phyloP scores from a whole-genome alignment of 1,140 invertebrate genomes.

The Pseudomyrmex sp. region DNA sequence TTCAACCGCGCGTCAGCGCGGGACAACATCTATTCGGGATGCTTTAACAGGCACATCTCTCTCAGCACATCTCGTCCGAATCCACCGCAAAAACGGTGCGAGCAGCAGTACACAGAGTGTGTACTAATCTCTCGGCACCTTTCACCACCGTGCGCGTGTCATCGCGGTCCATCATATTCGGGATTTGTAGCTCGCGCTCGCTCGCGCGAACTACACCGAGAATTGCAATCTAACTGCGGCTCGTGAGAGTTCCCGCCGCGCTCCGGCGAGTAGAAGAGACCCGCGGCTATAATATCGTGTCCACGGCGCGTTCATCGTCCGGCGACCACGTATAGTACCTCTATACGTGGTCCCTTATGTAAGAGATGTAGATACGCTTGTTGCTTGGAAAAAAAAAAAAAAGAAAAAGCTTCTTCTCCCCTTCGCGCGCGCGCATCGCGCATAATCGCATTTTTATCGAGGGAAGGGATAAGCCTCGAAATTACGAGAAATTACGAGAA shows the following conservation, averaged over 20 bases:
- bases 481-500: conserved; percentile 25
- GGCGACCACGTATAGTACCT: neutral
- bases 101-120: neutral
- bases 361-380: neutral
- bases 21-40: neutral
- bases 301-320: neutral
- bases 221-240: conserved; percentile 28
- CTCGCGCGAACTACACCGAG: neutral
- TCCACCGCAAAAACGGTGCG: conserved; percentile 4
- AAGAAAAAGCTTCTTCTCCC: conserved; percentile 17
- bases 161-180: conserved; percentile 56
- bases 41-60: neutral
- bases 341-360: conserved; percentile 11
- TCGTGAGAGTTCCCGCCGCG: conserved; percentile 23
- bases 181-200: conserved; percentile 1
- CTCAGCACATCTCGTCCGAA: neutral
- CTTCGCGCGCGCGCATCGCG: neutral
- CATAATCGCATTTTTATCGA: conserved; percentile 31
- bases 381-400: neutral
- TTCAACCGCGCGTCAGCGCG: too few species aligned
- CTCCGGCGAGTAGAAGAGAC: neutral
- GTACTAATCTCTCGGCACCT: conserved; percentile 37
- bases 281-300: conserved; percentile 25
- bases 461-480: neutral
- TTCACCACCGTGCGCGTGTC: conserved; percentile 51